Evolutionary conservation across 2,888 invertebrate species (phyloP).

Genomic region (Noctua comes): DNA sequence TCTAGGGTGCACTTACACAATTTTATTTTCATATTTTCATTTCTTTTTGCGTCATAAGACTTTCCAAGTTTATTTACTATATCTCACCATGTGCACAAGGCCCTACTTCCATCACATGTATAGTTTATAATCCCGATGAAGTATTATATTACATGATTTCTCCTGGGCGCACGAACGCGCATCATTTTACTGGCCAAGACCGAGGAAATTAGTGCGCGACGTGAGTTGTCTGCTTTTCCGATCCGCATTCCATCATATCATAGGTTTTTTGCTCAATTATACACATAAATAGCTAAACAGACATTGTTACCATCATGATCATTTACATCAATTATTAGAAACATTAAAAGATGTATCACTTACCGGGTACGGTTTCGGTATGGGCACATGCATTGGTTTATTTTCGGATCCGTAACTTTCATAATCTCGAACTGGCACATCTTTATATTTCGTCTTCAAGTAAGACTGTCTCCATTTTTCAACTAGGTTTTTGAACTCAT

Average conservation of each 20-base stretch:
- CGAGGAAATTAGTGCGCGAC: constrained; percentile 89
- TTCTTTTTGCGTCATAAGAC: constrained; percentile 65
- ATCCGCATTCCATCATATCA: constrained; percentile 87
- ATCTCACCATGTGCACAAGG: not conserved
- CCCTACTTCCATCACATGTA: constrained; percentile 29
- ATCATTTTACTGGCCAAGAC: constrained; percentile 83
- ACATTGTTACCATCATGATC: constrained; percentile 60
- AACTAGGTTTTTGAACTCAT: constrained; percentile 82
- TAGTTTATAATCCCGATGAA: constrained; percentile 63
- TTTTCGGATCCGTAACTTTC: constrained; percentile 83
- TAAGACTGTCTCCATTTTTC: constrained; percentile 87
- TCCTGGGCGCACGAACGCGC: constrained; percentile 80
- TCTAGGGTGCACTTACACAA: constrained; percentile 64
- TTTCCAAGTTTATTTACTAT: constrained; percentile 24
- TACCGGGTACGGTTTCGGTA: constrained; percentile 87
- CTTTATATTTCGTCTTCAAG: constrained; percentile 83
- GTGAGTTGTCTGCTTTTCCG: constrained; percentile 82
- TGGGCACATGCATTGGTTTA: constrained; percentile 82
- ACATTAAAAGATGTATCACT: constrained; percentile 67
- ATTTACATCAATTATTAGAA: constrained; percentile 38
- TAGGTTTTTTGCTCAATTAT: constrained; percentile 80
- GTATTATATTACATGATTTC: constrained; percentile 85
- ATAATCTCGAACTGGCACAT: constrained; percentile 78
- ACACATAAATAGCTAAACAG: constrained; percentile 68
- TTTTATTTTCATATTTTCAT: constrained; percentile 57